phyloP scores from a whole-genome alignment of 2,888 invertebrate genomes.

The Eilema caniola region DNA sequence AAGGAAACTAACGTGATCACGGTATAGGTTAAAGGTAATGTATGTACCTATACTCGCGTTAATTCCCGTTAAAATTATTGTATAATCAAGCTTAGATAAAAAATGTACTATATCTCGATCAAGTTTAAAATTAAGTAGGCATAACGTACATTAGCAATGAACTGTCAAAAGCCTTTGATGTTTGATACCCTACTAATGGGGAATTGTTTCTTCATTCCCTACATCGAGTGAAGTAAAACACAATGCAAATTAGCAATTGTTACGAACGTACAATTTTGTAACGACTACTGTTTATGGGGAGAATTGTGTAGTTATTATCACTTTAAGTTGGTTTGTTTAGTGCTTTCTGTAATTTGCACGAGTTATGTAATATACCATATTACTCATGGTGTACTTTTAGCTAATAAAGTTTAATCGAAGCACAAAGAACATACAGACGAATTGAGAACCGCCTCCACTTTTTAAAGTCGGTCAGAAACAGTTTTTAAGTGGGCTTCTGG shows the following conservation, averaged over 20 bases:
- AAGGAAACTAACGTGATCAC: too few relatives aligned
- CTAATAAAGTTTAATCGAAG: not conserved
- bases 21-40: too few relatives aligned
- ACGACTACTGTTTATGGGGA: not conserved
- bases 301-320: constrained; percentile 7
- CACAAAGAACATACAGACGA: too few relatives aligned
- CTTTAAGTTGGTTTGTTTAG: not conserved
- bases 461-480: too few relatives aligned
- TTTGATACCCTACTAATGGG: constrained; percentile 11
- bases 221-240: not conserved
- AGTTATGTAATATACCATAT: constrained; percentile 3
- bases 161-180: not conserved
- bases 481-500: too few relatives aligned
- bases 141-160: not conserved
- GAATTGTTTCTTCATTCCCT: constrained; percentile 9
- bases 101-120: not conserved
- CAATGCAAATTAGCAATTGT: constrained; percentile 16
- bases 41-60: too few relatives aligned
- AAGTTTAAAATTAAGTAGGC: not conserved
- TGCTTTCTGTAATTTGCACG: constrained; percentile 11
- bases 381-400: not conserved
- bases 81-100: too few relatives aligned
- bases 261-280: constrained; percentile 8
- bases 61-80: too few relatives aligned
- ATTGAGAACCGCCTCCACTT: too few relatives aligned